phyloP scores from a whole-genome alignment of 2,888 invertebrate species.

The Phorcus lineatus region DNA sequence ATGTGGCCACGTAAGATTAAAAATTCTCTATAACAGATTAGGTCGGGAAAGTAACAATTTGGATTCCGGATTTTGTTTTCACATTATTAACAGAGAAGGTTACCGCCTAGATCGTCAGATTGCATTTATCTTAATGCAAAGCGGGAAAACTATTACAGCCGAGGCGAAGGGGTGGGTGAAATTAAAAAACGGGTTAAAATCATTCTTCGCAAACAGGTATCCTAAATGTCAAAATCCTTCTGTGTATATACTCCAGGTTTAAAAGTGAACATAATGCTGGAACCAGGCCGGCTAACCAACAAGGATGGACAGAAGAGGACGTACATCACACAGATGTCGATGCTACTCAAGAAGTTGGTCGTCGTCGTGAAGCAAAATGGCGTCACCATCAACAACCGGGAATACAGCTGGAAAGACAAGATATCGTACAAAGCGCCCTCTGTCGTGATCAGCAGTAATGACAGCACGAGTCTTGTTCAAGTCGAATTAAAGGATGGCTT shows the following conservation, averaged over 20 bases:
- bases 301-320: not conserved
- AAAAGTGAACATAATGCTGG: constrained; percentile 27
- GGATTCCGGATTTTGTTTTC: too few species aligned
- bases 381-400: constrained; percentile 23
- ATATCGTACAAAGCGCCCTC: not conserved
- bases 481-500: constrained; percentile 29
- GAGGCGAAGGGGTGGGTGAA: too few species aligned
- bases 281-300: not conserved
- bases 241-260: constrained; percentile 12
- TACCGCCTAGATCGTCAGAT: too few species aligned
- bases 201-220: too few species aligned
- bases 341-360: constrained; percentile 13
- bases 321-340: constrained; percentile 25
- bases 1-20: too few species aligned
- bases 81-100: too few species aligned
- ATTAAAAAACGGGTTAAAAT: too few species aligned
- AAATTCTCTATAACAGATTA: too few species aligned
- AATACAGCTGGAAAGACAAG: not conserved
- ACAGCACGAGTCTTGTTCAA: not conserved
- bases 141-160: too few species aligned
- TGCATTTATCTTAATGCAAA: too few species aligned
- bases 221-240: too few species aligned
- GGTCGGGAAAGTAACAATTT: too few species aligned
- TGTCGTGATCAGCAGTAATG: constrained; percentile 20
- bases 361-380: constrained; percentile 19